These are phyloP conservation scores for Musca domestica DNA, from an alignment of 1,140 invertebrate species.

Conservation along the genomic window DNA sequence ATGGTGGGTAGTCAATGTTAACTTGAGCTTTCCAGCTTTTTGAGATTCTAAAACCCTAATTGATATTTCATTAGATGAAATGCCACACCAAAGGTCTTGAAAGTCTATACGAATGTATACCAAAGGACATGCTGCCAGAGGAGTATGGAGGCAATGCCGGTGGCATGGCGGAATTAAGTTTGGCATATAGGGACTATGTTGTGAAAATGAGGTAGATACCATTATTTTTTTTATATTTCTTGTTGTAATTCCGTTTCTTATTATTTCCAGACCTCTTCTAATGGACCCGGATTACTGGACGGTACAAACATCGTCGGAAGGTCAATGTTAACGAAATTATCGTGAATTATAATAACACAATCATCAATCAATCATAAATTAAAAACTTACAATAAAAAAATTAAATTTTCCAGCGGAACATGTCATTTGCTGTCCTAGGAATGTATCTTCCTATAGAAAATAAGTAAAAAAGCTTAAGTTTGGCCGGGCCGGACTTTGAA, in stretches of 20 bases:
- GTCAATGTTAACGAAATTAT: no score
- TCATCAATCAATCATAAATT: no score
- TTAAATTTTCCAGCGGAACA: no score
- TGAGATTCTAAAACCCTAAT: slow-evolving; percentile 38
- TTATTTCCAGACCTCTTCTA: slow-evolving; percentile 34
- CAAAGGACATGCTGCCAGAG: slow-evolving; percentile 61
- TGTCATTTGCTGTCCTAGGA: no score
- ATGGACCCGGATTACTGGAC: slow-evolving; percentile 41
- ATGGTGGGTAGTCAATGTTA: slow-evolving; percentile 31
- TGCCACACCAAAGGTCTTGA: slow-evolving; percentile 63
- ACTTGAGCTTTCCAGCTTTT: slow-evolving; percentile 54
- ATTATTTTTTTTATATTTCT: not conserved
- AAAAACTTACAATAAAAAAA: no score
- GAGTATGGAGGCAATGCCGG: slow-evolving; percentile 67
- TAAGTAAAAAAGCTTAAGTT: no score
- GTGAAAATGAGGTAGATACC: slow-evolving; percentile 37
- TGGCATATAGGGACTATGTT: slow-evolving; percentile 56
- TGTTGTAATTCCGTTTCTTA: not conserved
- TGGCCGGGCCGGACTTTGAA: no score
- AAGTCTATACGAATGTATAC: slow-evolving; percentile 61
- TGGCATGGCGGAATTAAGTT: slow-evolving; percentile 56
- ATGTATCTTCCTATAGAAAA: no score
- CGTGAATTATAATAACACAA: no score
- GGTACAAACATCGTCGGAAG: slow-evolving; percentile 9
- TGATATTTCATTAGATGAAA: slow-evolving; percentile 56